A percentile compares a stretch with the other conserved stretches of the same genome.
These are phyloP conservation scores for Nomada fucata DNA, from an alignment of 2,888 invertebrate genomes.

Conservation along the genomic window DNA sequence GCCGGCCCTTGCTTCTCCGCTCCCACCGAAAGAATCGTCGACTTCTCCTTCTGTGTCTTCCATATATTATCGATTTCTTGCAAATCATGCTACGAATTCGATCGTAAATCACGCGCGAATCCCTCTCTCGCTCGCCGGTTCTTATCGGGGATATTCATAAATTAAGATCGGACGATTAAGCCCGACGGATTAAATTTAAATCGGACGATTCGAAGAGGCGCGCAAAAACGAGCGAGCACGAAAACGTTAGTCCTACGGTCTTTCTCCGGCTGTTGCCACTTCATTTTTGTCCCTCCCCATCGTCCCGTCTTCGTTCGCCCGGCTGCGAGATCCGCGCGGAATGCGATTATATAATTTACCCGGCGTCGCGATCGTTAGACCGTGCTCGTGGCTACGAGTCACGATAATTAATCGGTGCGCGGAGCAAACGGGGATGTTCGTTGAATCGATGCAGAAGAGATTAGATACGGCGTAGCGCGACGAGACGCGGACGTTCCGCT, in stretches of 20 bases:
- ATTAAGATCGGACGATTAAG: constrained; percentile 59
- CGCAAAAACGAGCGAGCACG: constrained; percentile 36
- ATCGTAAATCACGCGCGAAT: constrained; percentile 57
- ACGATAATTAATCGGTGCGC: constrained; percentile 34
- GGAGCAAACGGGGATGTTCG: not conserved
- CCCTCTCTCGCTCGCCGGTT: constrained; percentile 28
- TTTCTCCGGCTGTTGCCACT: not conserved
- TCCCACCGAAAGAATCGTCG: constrained; percentile 45
- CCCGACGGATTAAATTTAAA: constrained; percentile 53
- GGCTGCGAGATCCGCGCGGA: constrained; percentile 1
- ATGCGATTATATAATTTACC: constrained; percentile 47
- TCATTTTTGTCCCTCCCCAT: not conserved
- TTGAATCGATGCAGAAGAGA: constrained; percentile 27
- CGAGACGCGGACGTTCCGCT: not conserved
- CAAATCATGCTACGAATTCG: constrained; percentile 52
- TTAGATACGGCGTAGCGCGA: not conserved
- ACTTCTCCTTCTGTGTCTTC: constrained; percentile 52
- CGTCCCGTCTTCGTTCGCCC: not conserved
- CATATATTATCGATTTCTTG: constrained; percentile 65
- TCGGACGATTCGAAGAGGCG: constrained; percentile 38
- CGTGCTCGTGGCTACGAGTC: constrained; percentile 17
- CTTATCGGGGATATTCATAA: constrained; percentile 62
- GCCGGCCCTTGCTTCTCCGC: not conserved
- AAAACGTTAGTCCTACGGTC: constrained; percentile 21
- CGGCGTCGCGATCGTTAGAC: constrained; percentile 28